These are phyloP conservation scores for Hyperoodon ampullatus DNA, from an alignment of 2,113 vertebrate genomes.

Conservation along the genomic window DNA sequence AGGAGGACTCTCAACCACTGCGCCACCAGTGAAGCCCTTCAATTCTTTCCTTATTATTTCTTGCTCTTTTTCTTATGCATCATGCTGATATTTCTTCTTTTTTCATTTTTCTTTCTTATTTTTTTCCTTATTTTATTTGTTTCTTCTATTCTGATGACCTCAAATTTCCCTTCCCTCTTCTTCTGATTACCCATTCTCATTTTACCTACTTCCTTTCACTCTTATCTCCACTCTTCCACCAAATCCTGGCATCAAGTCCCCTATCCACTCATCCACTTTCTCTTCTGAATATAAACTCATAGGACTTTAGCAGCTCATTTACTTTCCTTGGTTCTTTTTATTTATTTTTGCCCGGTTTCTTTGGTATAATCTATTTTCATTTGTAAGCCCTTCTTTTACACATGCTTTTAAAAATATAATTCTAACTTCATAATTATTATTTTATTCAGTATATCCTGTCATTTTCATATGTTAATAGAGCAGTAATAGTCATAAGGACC, in stretches of 20 bases:
- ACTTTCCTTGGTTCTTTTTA: not conserved
- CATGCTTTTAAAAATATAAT: not conserved
- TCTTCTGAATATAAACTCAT: not conserved
- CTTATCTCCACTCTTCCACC: not conserved
- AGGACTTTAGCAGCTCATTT: not conserved
- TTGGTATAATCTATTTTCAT: not conserved
- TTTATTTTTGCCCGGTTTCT: not conserved
- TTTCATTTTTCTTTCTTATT: not conserved
- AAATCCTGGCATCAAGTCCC: not conserved
- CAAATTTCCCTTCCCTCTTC: not conserved
- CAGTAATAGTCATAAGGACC: not conserved
- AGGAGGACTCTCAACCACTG: no score
- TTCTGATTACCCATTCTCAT: not conserved
- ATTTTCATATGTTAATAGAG: slow-evolving; percentile 13
- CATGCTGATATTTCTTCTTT: not conserved
- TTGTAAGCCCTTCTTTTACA: not conserved
- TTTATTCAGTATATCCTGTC: not conserved
- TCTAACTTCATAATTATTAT: not conserved
- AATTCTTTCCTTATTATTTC: not conserved
- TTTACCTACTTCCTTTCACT: not conserved
- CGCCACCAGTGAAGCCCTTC: not conserved
- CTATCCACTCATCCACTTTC: not conserved
- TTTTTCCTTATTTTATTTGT: not conserved
- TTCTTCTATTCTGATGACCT: not conserved
- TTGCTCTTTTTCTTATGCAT: not conserved